These are phyloP conservation scores for Cyphomyrmex costatus DNA, from an alignment of 1,140 invertebrate genomes.

Conservation along the genomic window DNA sequence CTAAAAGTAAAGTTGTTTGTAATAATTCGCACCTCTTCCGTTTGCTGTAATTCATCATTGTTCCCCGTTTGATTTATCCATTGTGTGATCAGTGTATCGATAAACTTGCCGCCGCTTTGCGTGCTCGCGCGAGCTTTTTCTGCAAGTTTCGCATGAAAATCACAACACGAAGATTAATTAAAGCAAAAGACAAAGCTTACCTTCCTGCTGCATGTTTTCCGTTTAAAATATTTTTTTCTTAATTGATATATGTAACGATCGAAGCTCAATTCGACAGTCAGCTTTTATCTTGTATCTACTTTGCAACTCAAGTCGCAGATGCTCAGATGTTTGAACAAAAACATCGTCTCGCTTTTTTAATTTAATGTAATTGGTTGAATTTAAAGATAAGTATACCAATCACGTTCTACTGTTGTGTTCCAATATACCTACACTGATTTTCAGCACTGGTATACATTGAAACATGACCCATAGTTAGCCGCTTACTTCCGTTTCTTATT, in stretches of 20 bases:
- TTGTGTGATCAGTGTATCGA: constrained; percentile 62
- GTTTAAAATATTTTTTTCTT: not conserved
- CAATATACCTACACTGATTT: no score
- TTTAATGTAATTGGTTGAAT: no score
- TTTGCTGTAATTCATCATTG: constrained; percentile 6
- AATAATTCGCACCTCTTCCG: constrained; percentile 11
- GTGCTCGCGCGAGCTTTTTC: not conserved
- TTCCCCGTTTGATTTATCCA: constrained; percentile 58
- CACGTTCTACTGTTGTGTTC: no score
- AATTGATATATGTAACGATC: not conserved
- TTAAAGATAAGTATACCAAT: no score
- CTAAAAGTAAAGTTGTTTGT: no score
- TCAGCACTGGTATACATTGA: no score
- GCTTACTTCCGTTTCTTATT: no score
- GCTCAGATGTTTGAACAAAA: no score
- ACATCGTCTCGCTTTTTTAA: no score
- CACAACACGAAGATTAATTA: not conserved
- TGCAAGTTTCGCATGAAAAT: not conserved
- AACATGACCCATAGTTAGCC: no score
- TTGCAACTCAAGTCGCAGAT: no score
- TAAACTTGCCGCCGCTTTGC: constrained; percentile 34
- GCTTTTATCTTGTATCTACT: not conserved
- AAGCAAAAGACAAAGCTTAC: not conserved
- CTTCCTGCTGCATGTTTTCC: constrained; percentile 28
- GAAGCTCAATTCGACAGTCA: not conserved